A percentile compares a stretch with the other conserved stretches of the same genome.
phyloP scores from a whole-genome alignment of 2,113 vertebrate genomes.

The Equus quagga region DNA sequence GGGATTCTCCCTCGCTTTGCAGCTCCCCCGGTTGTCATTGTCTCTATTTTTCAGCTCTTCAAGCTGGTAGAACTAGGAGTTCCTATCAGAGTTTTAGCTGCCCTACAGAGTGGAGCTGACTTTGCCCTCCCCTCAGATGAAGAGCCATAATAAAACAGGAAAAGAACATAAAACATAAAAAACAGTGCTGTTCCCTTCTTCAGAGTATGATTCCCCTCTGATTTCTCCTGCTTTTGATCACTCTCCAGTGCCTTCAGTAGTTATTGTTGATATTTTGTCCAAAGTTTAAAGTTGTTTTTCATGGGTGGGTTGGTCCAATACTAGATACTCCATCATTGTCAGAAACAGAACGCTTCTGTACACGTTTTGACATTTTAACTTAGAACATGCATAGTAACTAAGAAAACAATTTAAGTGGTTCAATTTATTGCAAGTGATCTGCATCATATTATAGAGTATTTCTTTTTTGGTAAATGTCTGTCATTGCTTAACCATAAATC shows the following conservation, averaged over 20 bases:
- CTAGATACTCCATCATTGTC: neutral
- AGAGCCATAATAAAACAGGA: neutral
- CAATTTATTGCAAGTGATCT: constrained; percentile 53
- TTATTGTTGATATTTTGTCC: neutral
- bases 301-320: neutral
- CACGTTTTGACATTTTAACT: constrained; percentile 32
- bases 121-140: neutral
- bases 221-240: neutral
- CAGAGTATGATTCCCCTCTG: neutral
- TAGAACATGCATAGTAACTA: neutral
- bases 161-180: neutral
- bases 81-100: neutral
- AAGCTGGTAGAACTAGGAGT: neutral
- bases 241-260: neutral
- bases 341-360: neutral
- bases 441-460: neutral
- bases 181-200: neutral
- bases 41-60: neutral
- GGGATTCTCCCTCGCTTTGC: neutral
- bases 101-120: neutral
- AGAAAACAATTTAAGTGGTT: neutral
- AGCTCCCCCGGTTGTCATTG: neutral
- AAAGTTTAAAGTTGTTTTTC: neutral
- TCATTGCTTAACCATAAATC: constrained; percentile 75
- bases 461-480: constrained; percentile 64